These are phyloP conservation scores for Todiramphus saurophagus DNA, from an alignment of 2,113 vertebrate species.

Conservation along the genomic window DNA sequence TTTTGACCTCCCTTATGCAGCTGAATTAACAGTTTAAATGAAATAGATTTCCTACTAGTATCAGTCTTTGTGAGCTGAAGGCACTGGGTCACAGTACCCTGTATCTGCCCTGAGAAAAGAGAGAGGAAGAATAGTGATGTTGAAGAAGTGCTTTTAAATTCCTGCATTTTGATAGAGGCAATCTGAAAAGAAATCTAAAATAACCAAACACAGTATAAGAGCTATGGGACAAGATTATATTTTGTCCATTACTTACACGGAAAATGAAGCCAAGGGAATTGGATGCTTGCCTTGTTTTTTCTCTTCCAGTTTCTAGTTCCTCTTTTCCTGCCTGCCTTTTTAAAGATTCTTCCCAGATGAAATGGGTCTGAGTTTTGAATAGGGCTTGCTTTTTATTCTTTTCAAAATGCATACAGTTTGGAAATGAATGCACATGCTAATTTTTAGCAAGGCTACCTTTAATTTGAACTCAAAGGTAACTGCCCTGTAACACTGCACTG, in stretches of 20 bases:
- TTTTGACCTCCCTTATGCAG: background rate
- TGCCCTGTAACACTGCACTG: background rate
- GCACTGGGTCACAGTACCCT: background rate
- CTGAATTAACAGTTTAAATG: conserved; percentile 1
- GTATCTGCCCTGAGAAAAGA: background rate
- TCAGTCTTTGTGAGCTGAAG: background rate
- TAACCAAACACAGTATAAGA: background rate
- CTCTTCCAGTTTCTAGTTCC: background rate
- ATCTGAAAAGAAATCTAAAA: background rate
- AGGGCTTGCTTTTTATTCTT: background rate
- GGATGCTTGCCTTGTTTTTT: background rate
- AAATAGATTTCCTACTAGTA: background rate
- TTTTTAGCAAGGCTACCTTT: background rate
- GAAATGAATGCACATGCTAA: background rate
- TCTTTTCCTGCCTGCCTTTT: background rate
- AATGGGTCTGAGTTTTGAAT: background rate
- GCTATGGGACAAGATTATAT: background rate
- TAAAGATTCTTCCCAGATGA: background rate
- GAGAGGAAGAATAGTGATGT: background rate
- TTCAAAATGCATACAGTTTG: background rate
- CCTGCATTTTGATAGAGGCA: background rate
- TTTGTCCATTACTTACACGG: background rate
- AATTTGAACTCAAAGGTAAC: background rate
- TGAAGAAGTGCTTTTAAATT: background rate
- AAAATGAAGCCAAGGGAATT: background rate